Percentiles rank a stretch among this genome's conserved stretches.
Conservation (phyloP, 2,797 vertebrate genomes). For the Chanos chanos region DNA sequence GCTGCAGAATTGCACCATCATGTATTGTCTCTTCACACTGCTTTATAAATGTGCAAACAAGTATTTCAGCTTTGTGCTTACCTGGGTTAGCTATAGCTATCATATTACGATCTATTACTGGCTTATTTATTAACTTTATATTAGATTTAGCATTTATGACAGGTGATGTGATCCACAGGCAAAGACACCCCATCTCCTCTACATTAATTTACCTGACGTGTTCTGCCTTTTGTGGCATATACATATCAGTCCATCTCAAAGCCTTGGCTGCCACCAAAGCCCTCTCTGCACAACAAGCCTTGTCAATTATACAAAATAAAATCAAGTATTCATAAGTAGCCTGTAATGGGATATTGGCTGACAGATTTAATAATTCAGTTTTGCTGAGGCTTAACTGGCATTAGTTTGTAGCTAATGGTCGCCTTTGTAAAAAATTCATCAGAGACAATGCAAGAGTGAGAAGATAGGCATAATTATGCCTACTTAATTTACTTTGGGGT, state of each 20-base stretch:
- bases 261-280: slow-evolving; percentile 73
- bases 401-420: slow-evolving; percentile 82
- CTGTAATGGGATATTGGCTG: slow-evolving; percentile 85
- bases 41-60: slow-evolving; percentile 29
- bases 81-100: slow-evolving; percentile 3
- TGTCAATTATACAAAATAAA: slow-evolving; percentile 95
- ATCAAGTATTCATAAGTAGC: slow-evolving; percentile 95
- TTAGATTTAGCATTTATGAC: slow-evolving; percentile 69
- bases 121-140: slow-evolving; percentile 35
- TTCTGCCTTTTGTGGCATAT: slow-evolving; percentile 57
- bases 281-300: slow-evolving; percentile 78
- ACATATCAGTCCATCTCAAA: slow-evolving; percentile 72
- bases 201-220: slow-evolving; percentile 60
- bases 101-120: slow-evolving; percentile 43
- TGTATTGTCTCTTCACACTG: slow-evolving; percentile 37
- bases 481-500: slow-evolving; percentile 69
- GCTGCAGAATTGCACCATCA: slow-evolving; percentile 42
- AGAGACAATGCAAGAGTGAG: slow-evolving; percentile 71
- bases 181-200: slow-evolving; percentile 47
- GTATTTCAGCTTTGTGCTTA: slow-evolving; percentile 42
- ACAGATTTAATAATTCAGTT: slow-evolving; percentile 96
- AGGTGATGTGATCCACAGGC: slow-evolving; percentile 55
- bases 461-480: slow-evolving; percentile 73
- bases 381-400: slow-evolving; percentile 80
- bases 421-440: slow-evolving; percentile 84